phyloP scores from a whole-genome alignment of 2,113 vertebrate genomes.

The Motacilla tschutschensis region DNA sequence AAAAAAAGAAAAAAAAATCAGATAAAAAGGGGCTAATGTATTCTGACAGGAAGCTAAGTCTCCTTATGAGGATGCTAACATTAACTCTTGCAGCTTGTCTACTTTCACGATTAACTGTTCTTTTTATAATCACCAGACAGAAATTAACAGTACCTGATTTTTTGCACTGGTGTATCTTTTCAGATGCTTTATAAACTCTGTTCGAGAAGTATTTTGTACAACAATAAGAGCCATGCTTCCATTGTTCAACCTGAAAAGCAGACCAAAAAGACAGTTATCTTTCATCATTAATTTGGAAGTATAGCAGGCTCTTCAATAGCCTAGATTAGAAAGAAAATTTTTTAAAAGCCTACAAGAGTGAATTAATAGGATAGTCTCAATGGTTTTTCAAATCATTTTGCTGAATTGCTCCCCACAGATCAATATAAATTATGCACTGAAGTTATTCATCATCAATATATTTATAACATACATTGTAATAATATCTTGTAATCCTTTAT shows the following conservation, averaged over 20 bases:
- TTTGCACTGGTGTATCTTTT: slow-evolving; percentile 82
- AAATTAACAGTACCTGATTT: slow-evolving; percentile 72
- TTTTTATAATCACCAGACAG: slow-evolving; percentile 29
- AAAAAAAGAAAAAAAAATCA: slow-evolving; percentile 51
- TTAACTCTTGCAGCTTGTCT: slow-evolving; percentile 55
- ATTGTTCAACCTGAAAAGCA: slow-evolving; percentile 83
- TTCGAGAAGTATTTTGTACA: slow-evolving; percentile 85
- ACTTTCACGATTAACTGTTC: slow-evolving; percentile 32
- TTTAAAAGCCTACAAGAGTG: not conserved
- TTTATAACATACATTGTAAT: not conserved
- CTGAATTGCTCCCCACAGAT: rapidly evolving
- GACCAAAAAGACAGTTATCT: not conserved
- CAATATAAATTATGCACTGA: not conserved
- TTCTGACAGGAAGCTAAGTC: slow-evolving; percentile 75
- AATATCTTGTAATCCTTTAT: not conserved
- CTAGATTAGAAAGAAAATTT: not conserved
- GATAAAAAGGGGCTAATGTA: slow-evolving; percentile 70
- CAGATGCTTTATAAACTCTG: slow-evolving; percentile 93
- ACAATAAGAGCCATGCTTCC: slow-evolving; percentile 87
- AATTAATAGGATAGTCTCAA: not conserved
- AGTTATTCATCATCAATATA: not conserved
- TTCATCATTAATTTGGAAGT: not conserved
- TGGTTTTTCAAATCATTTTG: not conserved
- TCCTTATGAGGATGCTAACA: slow-evolving; percentile 59
- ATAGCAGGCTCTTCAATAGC: not conserved